These are phyloP conservation scores for Paratilapia polleni DNA, from an alignment of 2,113 vertebrate genomes.

Conservation along the genomic window DNA sequence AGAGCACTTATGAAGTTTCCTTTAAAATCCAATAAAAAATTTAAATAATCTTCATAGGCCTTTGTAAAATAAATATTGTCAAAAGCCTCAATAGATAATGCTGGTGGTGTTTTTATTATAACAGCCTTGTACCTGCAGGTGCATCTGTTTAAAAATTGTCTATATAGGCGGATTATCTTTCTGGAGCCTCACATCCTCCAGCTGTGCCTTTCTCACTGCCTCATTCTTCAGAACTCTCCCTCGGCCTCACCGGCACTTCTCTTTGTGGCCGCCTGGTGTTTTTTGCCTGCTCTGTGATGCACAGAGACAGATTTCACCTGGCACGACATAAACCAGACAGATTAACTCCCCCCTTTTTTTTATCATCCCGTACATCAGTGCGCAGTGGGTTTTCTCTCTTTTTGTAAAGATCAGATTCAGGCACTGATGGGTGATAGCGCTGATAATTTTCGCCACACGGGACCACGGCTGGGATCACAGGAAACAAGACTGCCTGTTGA, in stretches of 20 bases:
- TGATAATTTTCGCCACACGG: slow-evolving; percentile 1
- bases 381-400: slow-evolving; percentile 9
- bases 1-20: background rate
- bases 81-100: background rate
- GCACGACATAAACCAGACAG: slow-evolving; percentile 40
- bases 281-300: slow-evolving; percentile 2
- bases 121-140: background rate
- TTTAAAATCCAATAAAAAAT: background rate
- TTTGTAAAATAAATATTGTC: background rate
- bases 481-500: slow-evolving; percentile 9
- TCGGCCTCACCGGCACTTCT: background rate
- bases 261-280: background rate
- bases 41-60: background rate
- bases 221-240: slow-evolving; percentile 10
- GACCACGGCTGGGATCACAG: background rate
- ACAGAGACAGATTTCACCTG: slow-evolving; percentile 15
- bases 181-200: slow-evolving; percentile 9
- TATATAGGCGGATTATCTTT: background rate
- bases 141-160: slow-evolving; percentile 10
- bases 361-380: slow-evolving; percentile 2
- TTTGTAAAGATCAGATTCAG: slow-evolving; percentile 17
- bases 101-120: background rate
- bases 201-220: slow-evolving; percentile 1
- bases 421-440: background rate
- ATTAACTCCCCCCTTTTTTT: no score